phyloP scores from a whole-genome alignment of 2,888 invertebrate species.

The Odontomyia ornata region DNA sequence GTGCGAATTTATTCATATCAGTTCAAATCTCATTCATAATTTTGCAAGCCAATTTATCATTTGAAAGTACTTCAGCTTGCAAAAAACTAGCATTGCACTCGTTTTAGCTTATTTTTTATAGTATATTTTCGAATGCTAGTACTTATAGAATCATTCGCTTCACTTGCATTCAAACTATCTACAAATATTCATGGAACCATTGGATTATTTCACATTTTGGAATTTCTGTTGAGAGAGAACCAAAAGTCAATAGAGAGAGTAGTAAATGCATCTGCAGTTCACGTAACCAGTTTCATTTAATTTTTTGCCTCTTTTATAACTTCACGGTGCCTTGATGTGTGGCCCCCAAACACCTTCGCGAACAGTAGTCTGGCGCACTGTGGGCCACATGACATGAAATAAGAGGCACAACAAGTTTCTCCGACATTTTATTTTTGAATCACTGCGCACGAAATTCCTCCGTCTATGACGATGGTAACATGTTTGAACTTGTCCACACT shows the following conservation, averaged over 20 bases:
- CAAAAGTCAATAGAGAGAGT: not conserved
- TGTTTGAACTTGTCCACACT: conserved; percentile 35
- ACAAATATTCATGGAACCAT: not conserved
- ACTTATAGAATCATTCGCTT: too few relatives aligned
- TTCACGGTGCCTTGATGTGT: not conserved
- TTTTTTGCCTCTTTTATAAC: not conserved
- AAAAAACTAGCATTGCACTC: too few relatives aligned
- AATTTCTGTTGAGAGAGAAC: not conserved
- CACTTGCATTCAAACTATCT: too few relatives aligned
- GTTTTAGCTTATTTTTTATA: too few relatives aligned
- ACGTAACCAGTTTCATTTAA: not conserved
- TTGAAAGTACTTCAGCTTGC: too few relatives aligned
- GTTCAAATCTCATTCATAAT: too few relatives aligned
- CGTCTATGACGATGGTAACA: conserved; percentile 20
- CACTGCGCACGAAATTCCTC: conserved; percentile 4
- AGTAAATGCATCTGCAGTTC: not conserved
- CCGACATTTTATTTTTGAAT: not conserved
- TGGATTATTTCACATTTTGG: not conserved
- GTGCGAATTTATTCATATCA: too few relatives aligned
- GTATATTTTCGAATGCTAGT: too few relatives aligned
- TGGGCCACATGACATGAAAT: not conserved
- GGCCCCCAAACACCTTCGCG: not conserved
- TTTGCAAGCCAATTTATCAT: too few relatives aligned
- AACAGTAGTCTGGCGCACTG: not conserved
- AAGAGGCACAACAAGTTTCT: not conserved